Evolutionary conservation across 2,797 vertebrate genomes (phyloP), one percentile per base, ranked within the genome.

Genomic region (Lepidocolaptes lacrymiger): DNA sequence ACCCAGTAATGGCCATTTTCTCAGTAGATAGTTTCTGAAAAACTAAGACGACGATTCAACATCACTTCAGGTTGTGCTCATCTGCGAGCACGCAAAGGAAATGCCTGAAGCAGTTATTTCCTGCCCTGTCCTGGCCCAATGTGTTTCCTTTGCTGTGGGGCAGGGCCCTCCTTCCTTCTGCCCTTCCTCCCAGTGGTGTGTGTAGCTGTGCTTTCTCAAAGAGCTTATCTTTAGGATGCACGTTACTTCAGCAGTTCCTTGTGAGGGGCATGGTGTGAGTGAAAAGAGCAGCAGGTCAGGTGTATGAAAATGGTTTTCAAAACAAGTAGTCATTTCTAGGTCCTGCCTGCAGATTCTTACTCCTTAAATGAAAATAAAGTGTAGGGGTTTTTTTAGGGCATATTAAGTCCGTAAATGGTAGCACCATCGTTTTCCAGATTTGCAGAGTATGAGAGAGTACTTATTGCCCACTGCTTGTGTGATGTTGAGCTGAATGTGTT

Each of bases 141-240:
- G 10, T 75, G 62, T 90, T 96, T 90, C 83, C 94, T 84, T 24
- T 78, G 66, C 32, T 6, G 1, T n/a, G 51, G 32, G 39, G 24
- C 74, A 69, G 51, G 56, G 34, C 49, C 32, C 48, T 58, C 41
- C 55, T 82, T 92, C 68, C 75, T 93, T 85, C 28, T 73, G 30
- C 69, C 6, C 51, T 91, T 76, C 89, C 88, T 95, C 41, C 37
- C 34, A 0, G 52, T 78, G 69, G 23, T 13, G 12, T 7, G 17
- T 22, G 62, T 66, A 76, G 55, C 59, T 66, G 51, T 52, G 41
- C 73, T 84, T 84, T 90, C 79, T 90, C 5, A 2, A 32, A 71
- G 58, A 66, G 66, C 91, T 95, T 96, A 95, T 96, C 94, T 96
- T 48, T 63, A 76, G 94, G 91, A 94, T 84, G 37, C 91, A 94